Evolutionary conservation across 2,888 invertebrate species (phyloP).

Genomic region (Troides helena): DNA sequence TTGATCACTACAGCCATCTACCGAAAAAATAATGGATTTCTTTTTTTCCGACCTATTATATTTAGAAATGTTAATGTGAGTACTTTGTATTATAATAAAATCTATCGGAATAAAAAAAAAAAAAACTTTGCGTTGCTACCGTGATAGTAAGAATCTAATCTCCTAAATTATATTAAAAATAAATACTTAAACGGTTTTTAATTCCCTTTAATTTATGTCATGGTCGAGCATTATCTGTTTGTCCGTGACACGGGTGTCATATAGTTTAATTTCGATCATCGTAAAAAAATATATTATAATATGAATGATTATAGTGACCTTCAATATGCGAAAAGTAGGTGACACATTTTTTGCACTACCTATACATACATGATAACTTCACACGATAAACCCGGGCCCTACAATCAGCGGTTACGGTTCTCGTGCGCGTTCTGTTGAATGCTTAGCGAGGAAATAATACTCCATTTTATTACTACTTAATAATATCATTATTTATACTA

Average conservation of each 20-base stretch:
- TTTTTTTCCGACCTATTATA: too few relatives aligned
- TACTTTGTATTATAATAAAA: neutral
- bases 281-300: conserved; percentile 50
- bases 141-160: conserved; percentile 17
- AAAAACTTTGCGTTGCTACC: conserved; percentile 6
- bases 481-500: neutral
- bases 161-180: conserved; percentile 6
- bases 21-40: too few relatives aligned
- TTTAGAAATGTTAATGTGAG: neutral
- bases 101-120: neutral
- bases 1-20: too few relatives aligned
- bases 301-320: conserved; percentile 63
- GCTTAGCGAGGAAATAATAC: neutral
- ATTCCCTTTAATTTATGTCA: conserved; percentile 38
- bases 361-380: conserved; percentile 37
- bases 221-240: conserved; percentile 47
- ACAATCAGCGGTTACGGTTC: conserved; percentile 31
- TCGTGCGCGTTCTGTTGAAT: conserved; percentile 27
- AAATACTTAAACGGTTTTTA: conserved; percentile 20
- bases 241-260: conserved; percentile 66
- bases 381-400: conserved; percentile 40
- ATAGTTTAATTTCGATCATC: conserved; percentile 54
- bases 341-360: conserved; percentile 51
- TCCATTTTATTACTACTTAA: neutral
- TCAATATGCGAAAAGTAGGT: conserved; percentile 72